phyloP scores from a whole-genome alignment of 2,113 vertebrate species.

The Fregetta grallaria region DNA sequence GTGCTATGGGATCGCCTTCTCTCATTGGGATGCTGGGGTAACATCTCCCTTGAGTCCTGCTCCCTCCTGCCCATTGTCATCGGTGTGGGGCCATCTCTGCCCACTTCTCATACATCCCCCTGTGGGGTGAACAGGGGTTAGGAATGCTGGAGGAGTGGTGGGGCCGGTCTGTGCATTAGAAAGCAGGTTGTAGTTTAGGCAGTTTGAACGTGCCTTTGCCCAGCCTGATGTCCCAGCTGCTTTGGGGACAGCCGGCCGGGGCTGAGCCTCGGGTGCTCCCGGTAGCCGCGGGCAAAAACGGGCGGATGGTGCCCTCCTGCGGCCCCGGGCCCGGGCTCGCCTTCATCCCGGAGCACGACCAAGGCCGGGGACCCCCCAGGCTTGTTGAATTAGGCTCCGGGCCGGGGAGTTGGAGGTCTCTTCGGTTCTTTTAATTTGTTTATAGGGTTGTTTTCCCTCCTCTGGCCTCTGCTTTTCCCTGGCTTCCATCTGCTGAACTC shows the following conservation, averaged over 20 bases:
- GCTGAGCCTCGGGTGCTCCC: not conserved
- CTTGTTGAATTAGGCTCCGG: not conserved
- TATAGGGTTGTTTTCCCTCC: not conserved
- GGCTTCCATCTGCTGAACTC: not conserved
- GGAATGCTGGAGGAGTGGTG: not conserved
- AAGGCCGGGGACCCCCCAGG: too few relatives aligned
- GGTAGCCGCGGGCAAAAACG: not conserved
- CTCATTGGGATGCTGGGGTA: not conserved
- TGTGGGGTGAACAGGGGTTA: too few relatives aligned
- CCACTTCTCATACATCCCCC: accelerated
- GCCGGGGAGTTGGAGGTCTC: not conserved
- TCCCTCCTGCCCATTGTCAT: not conserved
- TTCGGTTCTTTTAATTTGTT: not conserved
- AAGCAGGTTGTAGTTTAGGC: not conserved
- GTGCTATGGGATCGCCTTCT: not conserved
- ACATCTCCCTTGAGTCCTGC: not conserved
- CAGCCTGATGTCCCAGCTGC: not conserved
- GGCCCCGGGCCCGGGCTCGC: not conserved
- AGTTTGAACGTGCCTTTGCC: not conserved
- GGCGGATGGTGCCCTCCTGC: conserved; percentile 49
- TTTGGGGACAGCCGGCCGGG: not conserved
- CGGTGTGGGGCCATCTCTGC: accelerated
- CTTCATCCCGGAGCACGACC: not conserved
- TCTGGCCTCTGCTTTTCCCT: not conserved
- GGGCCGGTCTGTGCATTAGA: accelerated